Conservation (phyloP, 1,140 invertebrate species). For the Cydia amplana region DNA sequence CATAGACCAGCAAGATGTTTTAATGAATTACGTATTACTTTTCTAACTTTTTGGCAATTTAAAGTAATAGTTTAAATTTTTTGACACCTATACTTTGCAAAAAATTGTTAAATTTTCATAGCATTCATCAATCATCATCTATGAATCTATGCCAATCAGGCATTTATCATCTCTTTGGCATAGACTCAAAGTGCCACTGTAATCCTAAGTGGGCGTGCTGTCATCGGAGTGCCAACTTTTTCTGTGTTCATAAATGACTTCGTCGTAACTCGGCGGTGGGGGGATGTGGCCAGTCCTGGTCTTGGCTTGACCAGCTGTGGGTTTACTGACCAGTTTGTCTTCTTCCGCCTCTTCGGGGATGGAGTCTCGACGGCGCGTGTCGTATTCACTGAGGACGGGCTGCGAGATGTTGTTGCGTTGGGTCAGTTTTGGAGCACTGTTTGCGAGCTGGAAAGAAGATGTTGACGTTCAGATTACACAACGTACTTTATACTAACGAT, state of each 20-base stretch:
- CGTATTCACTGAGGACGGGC: constrained; percentile 75
- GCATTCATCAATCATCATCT: background rate
- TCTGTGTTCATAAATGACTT: constrained; percentile 65
- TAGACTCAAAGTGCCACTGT: constrained; percentile 29
- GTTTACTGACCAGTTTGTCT: constrained; percentile 41
- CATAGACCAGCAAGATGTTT: no score
- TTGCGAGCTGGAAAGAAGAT: constrained; percentile 72
- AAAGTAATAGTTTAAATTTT: constrained; percentile 11
- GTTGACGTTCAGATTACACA: background rate
- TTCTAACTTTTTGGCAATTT: background rate
- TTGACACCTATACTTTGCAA: background rate
- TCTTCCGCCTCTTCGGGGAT: constrained; percentile 78
- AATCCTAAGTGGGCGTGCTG: constrained; percentile 70
- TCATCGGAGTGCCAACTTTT: constrained; percentile 80
- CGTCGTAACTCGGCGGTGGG: constrained; percentile 66
- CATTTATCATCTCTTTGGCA: constrained; percentile 16
- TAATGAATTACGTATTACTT: background rate
- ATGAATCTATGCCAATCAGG: constrained; percentile 15
- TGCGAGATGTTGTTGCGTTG: constrained; percentile 82
- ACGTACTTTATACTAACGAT: no score
- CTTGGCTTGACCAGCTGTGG: constrained; percentile 54
- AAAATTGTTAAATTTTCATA: constrained; percentile 2
- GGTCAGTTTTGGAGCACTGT: constrained; percentile 82
- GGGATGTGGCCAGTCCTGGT: constrained; percentile 62
- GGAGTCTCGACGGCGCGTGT: constrained; percentile 75